A percentile compares a stretch with the other conserved stretches of the same genome.
Evolutionary conservation across 2,888 invertebrate genomes (phyloP).

Genomic region (Tenthredo amoena): DNA sequence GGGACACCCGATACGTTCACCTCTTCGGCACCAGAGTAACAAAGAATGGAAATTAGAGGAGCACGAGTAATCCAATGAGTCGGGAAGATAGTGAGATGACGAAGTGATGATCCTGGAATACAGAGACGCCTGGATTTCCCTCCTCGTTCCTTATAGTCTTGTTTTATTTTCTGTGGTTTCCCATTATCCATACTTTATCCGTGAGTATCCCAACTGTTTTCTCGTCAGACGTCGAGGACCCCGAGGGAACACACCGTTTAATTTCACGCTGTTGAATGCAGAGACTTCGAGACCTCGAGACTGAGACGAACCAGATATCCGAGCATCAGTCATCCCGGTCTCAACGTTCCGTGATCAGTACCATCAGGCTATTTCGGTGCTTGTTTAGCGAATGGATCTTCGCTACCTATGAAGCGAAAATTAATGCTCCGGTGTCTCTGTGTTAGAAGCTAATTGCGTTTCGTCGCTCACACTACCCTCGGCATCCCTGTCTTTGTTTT

Average conservation of each 20-base stretch:
- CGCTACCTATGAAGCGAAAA: constrained; percentile 34
- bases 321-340: constrained; percentile 62
- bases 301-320: constrained; percentile 51
- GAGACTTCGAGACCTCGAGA: constrained; percentile 59
- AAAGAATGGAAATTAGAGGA: neutral
- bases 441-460: constrained; percentile 31
- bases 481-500: neutral
- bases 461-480: neutral
- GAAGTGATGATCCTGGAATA: neutral
- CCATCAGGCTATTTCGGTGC: neutral
- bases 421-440: constrained; percentile 33
- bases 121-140: neutral
- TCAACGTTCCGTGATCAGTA: neutral
- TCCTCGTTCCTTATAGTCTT: constrained; percentile 6
- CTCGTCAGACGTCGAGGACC: constrained; percentile 53
- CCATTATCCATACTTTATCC: constrained; percentile 55
- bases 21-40: neutral
- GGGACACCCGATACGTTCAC: neutral
- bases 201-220: constrained; percentile 51
- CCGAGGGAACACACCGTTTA: constrained; percentile 62
- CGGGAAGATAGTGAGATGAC: neutral
- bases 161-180: constrained; percentile 45
- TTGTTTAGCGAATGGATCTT: neutral
- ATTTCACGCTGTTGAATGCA: constrained; percentile 68
- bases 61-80: neutral